Conservation (phyloP, 1,140 invertebrate species). For the Carcinoscorpius rotundicauda region DNA sequence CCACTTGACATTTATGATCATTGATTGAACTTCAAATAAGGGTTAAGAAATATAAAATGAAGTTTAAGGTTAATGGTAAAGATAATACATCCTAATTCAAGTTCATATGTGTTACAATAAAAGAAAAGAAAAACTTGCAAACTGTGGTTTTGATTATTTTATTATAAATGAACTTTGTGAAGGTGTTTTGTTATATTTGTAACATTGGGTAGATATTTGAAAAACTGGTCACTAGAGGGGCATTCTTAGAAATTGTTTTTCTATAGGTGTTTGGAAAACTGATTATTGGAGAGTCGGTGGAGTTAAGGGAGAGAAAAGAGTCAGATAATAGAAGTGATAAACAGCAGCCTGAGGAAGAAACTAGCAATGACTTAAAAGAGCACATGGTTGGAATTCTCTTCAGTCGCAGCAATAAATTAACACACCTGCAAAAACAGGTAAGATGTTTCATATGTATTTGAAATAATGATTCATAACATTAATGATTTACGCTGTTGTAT, state of each 20-base stretch:
- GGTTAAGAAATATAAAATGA: too few species aligned
- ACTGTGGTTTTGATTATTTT: too few species aligned
- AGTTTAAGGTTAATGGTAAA: too few species aligned
- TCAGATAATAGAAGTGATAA: constrained; percentile 17
- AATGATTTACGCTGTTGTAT: not conserved
- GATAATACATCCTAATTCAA: too few species aligned
- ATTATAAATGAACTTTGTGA: too few species aligned
- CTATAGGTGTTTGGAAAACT: constrained; percentile 80
- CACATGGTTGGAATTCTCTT: constrained; percentile 96
- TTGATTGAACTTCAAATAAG: too few species aligned
- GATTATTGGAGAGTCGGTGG: constrained; percentile 44
- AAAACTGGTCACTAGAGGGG: too few species aligned
- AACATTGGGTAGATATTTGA: too few species aligned
- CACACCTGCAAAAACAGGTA: constrained; percentile 88
- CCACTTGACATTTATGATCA: too few species aligned
- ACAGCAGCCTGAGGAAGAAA: constrained; percentile 37
- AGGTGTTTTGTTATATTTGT: too few species aligned
- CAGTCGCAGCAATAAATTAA: constrained; percentile 73
- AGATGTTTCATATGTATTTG: constrained; percentile 6
- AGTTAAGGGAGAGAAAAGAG: constrained; percentile 22
- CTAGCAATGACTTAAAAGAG: constrained; percentile 70
- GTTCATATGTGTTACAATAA: too few species aligned
- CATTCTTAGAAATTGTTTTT: constrained; percentile 6
- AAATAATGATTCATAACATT: not conserved
- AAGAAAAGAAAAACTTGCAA: too few species aligned